phyloP scores from a whole-genome alignment of 2,797 vertebrate genomes.

The Heliangelus exortis region DNA sequence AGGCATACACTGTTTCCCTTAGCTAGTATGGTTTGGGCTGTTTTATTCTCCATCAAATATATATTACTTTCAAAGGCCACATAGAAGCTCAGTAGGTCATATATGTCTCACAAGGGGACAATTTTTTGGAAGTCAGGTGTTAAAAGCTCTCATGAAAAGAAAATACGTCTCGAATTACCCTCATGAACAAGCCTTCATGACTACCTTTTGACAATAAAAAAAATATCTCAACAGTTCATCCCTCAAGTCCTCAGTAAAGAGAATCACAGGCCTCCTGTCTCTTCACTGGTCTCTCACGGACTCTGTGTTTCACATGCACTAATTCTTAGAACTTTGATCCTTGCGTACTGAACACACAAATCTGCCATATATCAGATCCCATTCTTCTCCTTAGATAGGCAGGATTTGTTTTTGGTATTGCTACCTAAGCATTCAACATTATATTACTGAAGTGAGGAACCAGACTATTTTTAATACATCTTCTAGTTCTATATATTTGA shows the following conservation, averaged over 20 bases:
- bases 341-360: background rate
- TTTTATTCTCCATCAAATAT: background rate
- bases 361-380: background rate
- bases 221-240: background rate
- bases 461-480: background rate
- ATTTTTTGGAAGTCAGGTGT: background rate
- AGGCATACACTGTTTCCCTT: background rate
- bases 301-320: background rate
- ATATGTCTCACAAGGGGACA: background rate
- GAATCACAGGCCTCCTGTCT: background rate
- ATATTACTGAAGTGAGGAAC: background rate
- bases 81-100: background rate
- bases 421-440: background rate
- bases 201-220: background rate
- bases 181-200: background rate
- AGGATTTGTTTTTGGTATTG: background rate
- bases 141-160: background rate
- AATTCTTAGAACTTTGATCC: background rate
- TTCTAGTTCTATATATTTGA: background rate
- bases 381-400: background rate
- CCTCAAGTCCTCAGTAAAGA: background rate
- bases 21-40: background rate
- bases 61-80: background rate
- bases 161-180: background rate
- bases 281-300: background rate